These are phyloP conservation scores for Coenobita brevimanus DNA, from an alignment of 1,140 invertebrate genomes.

Conservation along the genomic window DNA sequence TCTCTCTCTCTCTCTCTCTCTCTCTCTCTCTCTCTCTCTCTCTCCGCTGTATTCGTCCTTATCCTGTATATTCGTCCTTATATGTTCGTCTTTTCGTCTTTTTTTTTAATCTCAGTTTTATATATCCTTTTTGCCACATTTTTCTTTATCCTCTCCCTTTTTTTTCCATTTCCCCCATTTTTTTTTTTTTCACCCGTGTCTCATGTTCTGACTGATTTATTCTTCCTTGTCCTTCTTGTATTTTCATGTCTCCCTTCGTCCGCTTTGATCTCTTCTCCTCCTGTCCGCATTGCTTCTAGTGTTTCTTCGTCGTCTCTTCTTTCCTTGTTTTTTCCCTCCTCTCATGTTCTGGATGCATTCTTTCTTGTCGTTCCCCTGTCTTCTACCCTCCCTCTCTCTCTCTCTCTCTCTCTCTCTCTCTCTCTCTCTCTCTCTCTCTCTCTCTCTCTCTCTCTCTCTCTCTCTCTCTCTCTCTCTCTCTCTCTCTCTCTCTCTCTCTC, in stretches of 20 bases:
- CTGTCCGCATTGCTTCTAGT: too few species aligned
- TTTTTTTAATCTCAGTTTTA: not conserved
- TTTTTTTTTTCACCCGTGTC: not conserved
- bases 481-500: too few species aligned
- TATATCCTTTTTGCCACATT: not conserved
- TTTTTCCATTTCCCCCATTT: not conserved
- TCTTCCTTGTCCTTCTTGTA: too few species aligned
- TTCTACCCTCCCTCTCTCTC: not conserved
- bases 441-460: not conserved
- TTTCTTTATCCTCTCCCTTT: not conserved
- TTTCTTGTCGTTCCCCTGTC: too few species aligned
- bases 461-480: too few species aligned
- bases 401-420: not conserved
- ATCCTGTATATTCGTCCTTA: not conserved
- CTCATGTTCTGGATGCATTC: not conserved
- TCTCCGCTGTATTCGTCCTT: not conserved
- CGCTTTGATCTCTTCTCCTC: too few species aligned
- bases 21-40: not conserved
- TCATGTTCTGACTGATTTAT: conserved; percentile 1
- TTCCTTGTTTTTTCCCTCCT: not conserved
- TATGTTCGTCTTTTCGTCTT: not conserved
- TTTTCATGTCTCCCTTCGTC: too few species aligned
- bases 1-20: not conserved
- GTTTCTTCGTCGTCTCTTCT: not conserved
- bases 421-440: not conserved